Evolutionary conservation across 2,888 invertebrate species (phyloP).

Genomic region (Argyresthia albistria): DNA sequence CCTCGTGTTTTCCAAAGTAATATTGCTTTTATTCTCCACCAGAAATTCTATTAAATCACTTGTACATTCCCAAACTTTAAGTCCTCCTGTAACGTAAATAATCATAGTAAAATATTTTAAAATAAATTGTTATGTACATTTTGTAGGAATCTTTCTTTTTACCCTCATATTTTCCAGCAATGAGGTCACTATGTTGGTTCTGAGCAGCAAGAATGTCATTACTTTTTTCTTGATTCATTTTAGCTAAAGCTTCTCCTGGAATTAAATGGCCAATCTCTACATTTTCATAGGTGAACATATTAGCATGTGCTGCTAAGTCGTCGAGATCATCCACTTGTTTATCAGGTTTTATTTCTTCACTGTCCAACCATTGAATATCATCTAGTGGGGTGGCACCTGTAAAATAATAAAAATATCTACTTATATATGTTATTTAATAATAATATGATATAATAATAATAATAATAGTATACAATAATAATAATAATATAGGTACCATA

Average conservation of each 20-base stretch:
- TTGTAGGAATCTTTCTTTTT: slow-evolving; percentile 3
- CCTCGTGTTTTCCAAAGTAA: slow-evolving; percentile 56
- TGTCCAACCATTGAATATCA: slow-evolving; percentile 32
- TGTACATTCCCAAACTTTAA: slow-evolving; percentile 97
- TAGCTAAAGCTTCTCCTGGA: slow-evolving; percentile 35
- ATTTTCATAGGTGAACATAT: slow-evolving; percentile 52
- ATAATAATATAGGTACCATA: too few species aligned
- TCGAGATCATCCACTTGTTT: slow-evolving; percentile 36
- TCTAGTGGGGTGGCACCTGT: not conserved
- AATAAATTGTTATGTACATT: too few species aligned
- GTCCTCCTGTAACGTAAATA: slow-evolving; percentile 78
- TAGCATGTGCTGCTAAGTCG: slow-evolving; percentile 36
- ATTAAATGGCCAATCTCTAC: slow-evolving; percentile 61
- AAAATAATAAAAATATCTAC: not conserved
- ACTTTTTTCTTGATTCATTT: slow-evolving; percentile 29
- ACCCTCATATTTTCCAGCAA: slow-evolving; percentile 87
- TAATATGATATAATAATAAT: too few species aligned
- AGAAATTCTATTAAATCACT: slow-evolving; percentile 83
- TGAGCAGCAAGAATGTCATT: slow-evolving; percentile 69
- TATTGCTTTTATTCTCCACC: slow-evolving; percentile 25
- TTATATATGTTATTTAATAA: not conserved
- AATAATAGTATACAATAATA: too few species aligned
- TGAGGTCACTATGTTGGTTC: slow-evolving; percentile 79
- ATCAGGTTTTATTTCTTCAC: slow-evolving; percentile 38
- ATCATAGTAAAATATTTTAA: not conserved